Evolutionary conservation across 2,888 invertebrate species (phyloP).

Genomic region (Clanis bilineata): DNA sequence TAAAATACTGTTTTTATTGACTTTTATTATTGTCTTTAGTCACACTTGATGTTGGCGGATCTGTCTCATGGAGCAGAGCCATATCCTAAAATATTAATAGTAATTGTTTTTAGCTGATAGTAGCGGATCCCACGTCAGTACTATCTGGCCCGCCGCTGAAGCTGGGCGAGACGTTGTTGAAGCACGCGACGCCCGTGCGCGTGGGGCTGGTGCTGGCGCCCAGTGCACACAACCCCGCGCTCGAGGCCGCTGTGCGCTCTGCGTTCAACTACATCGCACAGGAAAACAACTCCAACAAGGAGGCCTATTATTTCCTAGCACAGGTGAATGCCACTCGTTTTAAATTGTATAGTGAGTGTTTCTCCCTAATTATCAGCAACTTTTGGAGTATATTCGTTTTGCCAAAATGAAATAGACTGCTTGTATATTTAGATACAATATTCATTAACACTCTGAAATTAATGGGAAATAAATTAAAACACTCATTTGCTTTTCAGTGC

Average conservation of each 20-base stretch:
- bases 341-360: no score
- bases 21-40: no score
- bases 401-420: no score
- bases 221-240: conserved; percentile 83
- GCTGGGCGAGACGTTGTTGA: conserved; percentile 94
- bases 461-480: no score
- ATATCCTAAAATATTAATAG: no score
- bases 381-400: no score
- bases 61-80: no score
- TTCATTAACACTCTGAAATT: no score
- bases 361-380: no score
- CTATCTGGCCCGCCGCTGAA: conserved; percentile 88
- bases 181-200: conserved; percentile 94
- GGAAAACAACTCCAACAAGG: conserved; percentile 85
- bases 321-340: conserved; percentile 87
- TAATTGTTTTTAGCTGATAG: conserved; percentile 89
- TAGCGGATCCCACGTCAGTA: conserved; percentile 91
- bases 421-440: no score
- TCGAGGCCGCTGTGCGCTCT: conserved; percentile 91
- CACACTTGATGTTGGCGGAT: no score
- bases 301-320: conserved; percentile 92
- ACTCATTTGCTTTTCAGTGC: neutral
- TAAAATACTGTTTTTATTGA: no score
- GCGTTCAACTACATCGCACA: conserved; percentile 95
- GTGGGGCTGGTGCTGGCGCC: conserved; percentile 93